Percentiles rank a stretch among this genome's conserved stretches.
Conservation (phyloP, 2,888 invertebrate genomes). For the Volucella inanis region DNA sequence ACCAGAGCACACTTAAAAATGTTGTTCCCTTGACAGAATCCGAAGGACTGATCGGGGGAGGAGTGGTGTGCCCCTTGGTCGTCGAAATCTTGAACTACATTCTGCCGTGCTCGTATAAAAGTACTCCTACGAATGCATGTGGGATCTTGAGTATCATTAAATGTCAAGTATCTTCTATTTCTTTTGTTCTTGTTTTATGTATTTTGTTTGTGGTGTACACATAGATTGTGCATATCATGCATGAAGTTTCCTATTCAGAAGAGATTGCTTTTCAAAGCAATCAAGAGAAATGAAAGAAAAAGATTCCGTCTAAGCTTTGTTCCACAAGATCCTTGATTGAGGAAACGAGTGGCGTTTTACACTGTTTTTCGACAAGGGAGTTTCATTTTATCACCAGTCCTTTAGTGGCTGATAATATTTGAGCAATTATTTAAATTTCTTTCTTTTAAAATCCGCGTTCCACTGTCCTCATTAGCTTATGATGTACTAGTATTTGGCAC, state of each 20-base stretch:
- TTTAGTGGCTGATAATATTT: no score
- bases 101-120: not conserved
- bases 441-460: no score
- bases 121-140: not conserved
- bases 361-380: no score
- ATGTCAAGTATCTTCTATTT: conserved; percentile 45
- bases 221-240: conserved; percentile 10
- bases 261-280: not conserved
- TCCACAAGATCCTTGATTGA: no score
- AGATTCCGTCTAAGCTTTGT: no score
- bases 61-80: not conserved
- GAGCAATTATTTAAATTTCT: no score
- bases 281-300: not conserved
- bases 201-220: conserved; percentile 12
- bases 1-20: conserved; percentile 22
- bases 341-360: no score
- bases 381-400: no score
- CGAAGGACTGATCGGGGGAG: conserved; percentile 4
- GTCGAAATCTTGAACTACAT: conserved; percentile 22
- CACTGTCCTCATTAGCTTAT: no score
- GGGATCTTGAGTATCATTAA: conserved; percentile 58
- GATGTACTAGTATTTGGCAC: no score
- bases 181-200: conserved; percentile 2
- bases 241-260: not conserved
- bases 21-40: conserved; percentile 46